Conservation (phyloP, 2,888 invertebrate species). For the Theodoxus fluviatilis region DNA sequence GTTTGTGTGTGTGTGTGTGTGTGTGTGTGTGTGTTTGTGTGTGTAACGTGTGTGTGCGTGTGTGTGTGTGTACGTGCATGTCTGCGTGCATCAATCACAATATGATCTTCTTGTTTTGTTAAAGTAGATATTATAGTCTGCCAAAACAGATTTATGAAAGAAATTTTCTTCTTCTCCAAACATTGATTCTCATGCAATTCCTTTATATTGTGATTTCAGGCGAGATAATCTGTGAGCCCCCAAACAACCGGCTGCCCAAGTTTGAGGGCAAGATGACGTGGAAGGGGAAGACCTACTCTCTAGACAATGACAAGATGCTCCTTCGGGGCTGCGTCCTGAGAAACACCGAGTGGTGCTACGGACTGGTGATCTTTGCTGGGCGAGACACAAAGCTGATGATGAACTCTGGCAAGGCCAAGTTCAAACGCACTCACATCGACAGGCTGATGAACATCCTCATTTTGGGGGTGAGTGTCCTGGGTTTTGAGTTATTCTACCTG, state of each 20-base stretch:
- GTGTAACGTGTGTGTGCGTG: conserved; percentile 6
- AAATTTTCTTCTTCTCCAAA: no score
- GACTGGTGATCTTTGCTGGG: conserved; percentile 92
- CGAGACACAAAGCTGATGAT: conserved; percentile 99
- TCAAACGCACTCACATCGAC: conserved; percentile 99
- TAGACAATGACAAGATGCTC: conserved; percentile 97
- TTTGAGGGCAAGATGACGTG: conserved; percentile 90
- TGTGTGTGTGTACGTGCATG: not conserved
- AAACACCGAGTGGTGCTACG: conserved; percentile 70
- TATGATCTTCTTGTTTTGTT: not conserved
- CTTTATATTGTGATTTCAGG: conserved; percentile 52
- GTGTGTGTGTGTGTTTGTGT: not conserved
- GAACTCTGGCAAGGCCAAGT: conserved; percentile 98
- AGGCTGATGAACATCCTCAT: conserved; percentile 98
- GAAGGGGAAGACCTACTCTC: conserved; percentile 72
- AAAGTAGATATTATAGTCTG: conserved; percentile 24
- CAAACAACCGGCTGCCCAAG: conserved; percentile 97
- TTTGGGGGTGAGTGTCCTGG: conserved; percentile 82
- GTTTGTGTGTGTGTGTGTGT: conserved; percentile 6
- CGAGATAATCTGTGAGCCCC: conserved; percentile 95
- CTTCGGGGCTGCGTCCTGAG: conserved; percentile 94
- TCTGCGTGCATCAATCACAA: not conserved
- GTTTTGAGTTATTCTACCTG: not conserved
- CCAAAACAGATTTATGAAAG: conserved; percentile 91
- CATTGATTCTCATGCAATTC: not conserved